Base-by-base conservation (phyloP, 2,888 invertebrate species). In the Stenodema calcarata region DNA sequence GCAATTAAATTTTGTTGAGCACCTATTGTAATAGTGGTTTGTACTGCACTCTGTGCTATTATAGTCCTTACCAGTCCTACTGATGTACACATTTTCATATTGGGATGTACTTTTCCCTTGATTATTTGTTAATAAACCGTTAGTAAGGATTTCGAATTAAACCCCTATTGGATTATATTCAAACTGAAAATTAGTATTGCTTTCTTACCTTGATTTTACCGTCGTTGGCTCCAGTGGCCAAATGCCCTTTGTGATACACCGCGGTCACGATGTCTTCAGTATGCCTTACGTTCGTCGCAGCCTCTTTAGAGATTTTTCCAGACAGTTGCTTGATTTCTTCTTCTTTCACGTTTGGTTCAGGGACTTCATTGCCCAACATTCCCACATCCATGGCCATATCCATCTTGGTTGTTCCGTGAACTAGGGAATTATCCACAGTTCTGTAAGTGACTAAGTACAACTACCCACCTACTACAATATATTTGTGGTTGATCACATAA, bases 191-290 rank as follows among this genome's bases (percentile, higher is more conserved):
- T 35, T 35, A 35, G 2, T 4, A 35, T 50, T 0, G n/a, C 50
- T 16, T 4, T 23, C 83, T 87, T 90, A 92, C 92, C 91, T 92
- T 93, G 23, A 93, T 91, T 90, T 91, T 92, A 30, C 93, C 92
- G 89, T 92, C 92, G 88, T 93, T 92, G 12, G 91, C 91, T 42
- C 92, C 92, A 88, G 92, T 92, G 88, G 92, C 92, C 14, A 93
- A 88, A 88, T 91, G 91, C n/a, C 91, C 91, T 50, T 91, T 91
- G 86, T 91, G 90, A 88, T 90, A 92, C 9, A 92, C 88, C 6
- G 93, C 87, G 41, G 90, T 89, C 42, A 91, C 91, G 0, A 92
- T 90, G 89, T 93, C 93, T 50, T 90, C 90, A n/a, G 90, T 90
- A 88, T 92, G 92, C 88, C 92, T 91, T 28, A 92, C 91, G 70